Percentiles rank a stretch among this genome's conserved stretches.
phyloP scores from a whole-genome alignment of 2,113 vertebrate genomes.

The Clarias batrachus region DNA sequence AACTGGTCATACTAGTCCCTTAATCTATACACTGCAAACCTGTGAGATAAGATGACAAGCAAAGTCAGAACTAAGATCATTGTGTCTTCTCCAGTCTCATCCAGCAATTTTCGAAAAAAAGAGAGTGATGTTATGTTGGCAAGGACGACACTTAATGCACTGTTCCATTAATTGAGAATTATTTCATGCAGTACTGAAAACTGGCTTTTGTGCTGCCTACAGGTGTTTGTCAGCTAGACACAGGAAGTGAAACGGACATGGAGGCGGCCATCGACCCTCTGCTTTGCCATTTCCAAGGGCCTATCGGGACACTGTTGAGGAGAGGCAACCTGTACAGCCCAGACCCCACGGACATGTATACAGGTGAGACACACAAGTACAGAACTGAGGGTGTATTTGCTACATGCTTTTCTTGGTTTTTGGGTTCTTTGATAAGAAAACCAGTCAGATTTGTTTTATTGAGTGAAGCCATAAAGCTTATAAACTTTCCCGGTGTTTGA shows the following conservation, averaged over 20 bases:
- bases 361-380: constrained; percentile 55
- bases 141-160: background rate
- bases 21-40: background rate
- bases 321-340: constrained; percentile 74
- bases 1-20: background rate
- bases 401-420: background rate
- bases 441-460: too few species aligned
- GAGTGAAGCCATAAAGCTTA: background rate
- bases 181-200: background rate
- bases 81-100: background rate
- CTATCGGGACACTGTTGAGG: constrained; percentile 75
- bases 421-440: background rate
- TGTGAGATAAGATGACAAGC: background rate
- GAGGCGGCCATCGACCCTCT: constrained; percentile 83
- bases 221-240: constrained; percentile 86
- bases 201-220: constrained; percentile 46
- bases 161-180: background rate
- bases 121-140: background rate
- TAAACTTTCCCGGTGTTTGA: background rate
- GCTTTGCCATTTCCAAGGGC: constrained; percentile 82
- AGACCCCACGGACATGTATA: constrained; percentile 70
- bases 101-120: background rate
- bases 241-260: constrained; percentile 84
- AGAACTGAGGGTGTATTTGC: background rate
- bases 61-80: background rate